Conservation (phyloP, 1,140 invertebrate species). For the Caenorhabditis latens region DNA sequence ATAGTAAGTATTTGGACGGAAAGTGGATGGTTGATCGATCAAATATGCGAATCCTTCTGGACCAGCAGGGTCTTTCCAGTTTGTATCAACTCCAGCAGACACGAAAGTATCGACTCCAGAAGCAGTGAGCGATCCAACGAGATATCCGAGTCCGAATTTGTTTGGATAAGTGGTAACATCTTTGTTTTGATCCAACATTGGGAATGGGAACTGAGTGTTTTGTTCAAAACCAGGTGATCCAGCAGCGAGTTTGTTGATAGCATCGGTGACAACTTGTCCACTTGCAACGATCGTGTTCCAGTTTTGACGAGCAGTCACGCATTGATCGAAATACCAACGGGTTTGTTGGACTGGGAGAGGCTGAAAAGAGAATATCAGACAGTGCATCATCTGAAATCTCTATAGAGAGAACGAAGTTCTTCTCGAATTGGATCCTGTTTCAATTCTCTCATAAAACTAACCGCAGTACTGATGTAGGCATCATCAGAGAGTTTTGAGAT, state of each 20-base stretch:
- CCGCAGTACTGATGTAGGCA: slow-evolving; percentile 55
- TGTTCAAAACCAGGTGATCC: not conserved
- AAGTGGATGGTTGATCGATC: slow-evolving; percentile 68
- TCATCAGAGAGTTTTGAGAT: slow-evolving; percentile 54
- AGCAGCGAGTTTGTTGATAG: slow-evolving; percentile 20
- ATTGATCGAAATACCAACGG: slow-evolving; percentile 61
- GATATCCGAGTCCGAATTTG: slow-evolving; percentile 38
- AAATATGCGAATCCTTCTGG: slow-evolving; percentile 64
- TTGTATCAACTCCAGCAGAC: slow-evolving; percentile 67
- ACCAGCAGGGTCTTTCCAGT: slow-evolving; percentile 70
- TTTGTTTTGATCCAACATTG: slow-evolving; percentile 63
- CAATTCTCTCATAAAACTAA: slow-evolving; percentile 7
- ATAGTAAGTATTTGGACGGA: slow-evolving; percentile 60
- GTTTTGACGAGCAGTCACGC: slow-evolving; percentile 57
- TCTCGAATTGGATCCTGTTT: not conserved
- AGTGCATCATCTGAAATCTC: not conserved
- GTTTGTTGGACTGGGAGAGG: slow-evolving; percentile 62
- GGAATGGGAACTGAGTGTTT: slow-evolving; percentile 50
- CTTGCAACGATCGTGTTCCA: slow-evolving; percentile 45
- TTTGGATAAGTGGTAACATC: slow-evolving; percentile 47
- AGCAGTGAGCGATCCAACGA: slow-evolving; percentile 64
- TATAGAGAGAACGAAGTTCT: not conserved
- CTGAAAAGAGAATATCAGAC: slow-evolving; percentile 30
- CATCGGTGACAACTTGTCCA: slow-evolving; percentile 39
- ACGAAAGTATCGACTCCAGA: slow-evolving; percentile 67